Percentiles rank a stretch among this genome's conserved stretches.
phyloP scores from a whole-genome alignment of 1,140 invertebrate species.

The Alviniconcha marisindica region DNA sequence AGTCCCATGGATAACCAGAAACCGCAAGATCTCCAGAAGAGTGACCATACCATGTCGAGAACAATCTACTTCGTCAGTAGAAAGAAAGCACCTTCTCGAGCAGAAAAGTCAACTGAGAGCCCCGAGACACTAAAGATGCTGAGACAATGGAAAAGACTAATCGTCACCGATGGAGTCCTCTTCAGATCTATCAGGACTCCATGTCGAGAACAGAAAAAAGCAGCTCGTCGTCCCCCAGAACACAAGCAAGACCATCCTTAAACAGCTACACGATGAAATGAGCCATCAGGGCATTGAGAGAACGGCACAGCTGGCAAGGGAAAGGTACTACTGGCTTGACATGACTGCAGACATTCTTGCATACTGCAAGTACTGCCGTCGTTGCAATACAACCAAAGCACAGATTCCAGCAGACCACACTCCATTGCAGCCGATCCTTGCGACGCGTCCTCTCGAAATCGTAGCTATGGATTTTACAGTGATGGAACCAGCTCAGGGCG shows the following conservation, averaged over 20 bases:
- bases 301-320: slow-evolving; percentile 32
- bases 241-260: not conserved
- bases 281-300: not conserved
- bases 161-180: not conserved
- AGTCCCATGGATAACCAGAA: no score
- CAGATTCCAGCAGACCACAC: slow-evolving; percentile 24
- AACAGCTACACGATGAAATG: not conserved
- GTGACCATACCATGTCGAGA: no score
- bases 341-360: slow-evolving; percentile 42
- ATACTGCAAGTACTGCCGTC: slow-evolving; percentile 37
- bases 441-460: slow-evolving; percentile 38
- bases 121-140: not conserved
- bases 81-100: not conserved
- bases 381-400: slow-evolving; percentile 36
- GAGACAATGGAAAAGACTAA: not conserved
- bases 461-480: slow-evolving; percentile 48
- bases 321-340: slow-evolving; percentile 20
- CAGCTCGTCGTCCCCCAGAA: not conserved
- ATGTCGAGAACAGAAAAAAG: not conserved
- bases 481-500: slow-evolving; percentile 35
- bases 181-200: not conserved
- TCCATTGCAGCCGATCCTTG: slow-evolving; percentile 34
- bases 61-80: no score
- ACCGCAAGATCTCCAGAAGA: no score
- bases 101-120: not conserved